Percentiles rank a stretch among this genome's conserved stretches.
Conservation (phyloP, 2,888 invertebrate genomes). For the Hyles lineata region DNA sequence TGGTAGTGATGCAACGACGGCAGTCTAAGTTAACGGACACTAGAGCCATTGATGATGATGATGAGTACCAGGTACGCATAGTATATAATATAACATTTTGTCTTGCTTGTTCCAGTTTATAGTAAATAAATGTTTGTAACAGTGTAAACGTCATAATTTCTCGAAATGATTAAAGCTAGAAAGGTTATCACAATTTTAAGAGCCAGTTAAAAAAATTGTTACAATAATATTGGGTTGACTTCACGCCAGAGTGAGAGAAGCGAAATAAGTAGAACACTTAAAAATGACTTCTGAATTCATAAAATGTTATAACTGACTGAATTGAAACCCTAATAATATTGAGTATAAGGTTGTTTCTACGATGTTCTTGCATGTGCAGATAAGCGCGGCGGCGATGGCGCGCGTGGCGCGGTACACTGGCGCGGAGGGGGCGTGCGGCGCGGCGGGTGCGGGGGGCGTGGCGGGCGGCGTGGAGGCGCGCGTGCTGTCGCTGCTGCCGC, state of each 20-base stretch:
- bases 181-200: no score
- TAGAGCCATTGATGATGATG: slow-evolving; percentile 55
- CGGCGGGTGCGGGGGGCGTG: slow-evolving; percentile 4
- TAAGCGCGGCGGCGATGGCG: slow-evolving; percentile 71
- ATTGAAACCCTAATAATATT: no score
- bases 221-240: no score
- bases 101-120: neutral
- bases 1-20: slow-evolving; percentile 54
- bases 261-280: no score
- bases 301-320: no score
- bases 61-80: slow-evolving; percentile 60
- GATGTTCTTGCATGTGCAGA: slow-evolving; percentile 42
- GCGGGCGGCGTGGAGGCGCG: slow-evolving; percentile 43
- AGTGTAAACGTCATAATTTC: neutral
- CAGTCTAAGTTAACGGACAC: slow-evolving; percentile 46
- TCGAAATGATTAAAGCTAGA: no score
- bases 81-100: neutral
- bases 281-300: no score
- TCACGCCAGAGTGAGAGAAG: no score
- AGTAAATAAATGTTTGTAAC: neutral
- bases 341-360: neutral
- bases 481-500: slow-evolving; percentile 54
- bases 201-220: no score
- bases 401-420: slow-evolving; percentile 77
- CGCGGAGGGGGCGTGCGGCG: slow-evolving; percentile 39